Conservation (phyloP, 2,113 vertebrate genomes). For the Notarius quadriscutis region DNA sequence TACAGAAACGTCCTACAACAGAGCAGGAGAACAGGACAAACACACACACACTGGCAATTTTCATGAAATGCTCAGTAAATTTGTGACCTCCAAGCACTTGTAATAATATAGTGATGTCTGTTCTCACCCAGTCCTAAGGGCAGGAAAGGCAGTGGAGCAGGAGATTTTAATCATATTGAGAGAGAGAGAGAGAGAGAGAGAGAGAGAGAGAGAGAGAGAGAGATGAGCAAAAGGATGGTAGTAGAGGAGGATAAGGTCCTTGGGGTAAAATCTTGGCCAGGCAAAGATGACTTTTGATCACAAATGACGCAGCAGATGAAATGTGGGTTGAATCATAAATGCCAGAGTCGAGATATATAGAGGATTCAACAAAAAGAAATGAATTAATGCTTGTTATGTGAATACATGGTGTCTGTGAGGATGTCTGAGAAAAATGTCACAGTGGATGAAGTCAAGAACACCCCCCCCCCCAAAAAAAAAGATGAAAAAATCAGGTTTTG, state of each 20-base stretch:
- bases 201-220: conserved; percentile 28
- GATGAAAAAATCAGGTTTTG: background rate
- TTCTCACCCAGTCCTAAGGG: conserved; percentile 48
- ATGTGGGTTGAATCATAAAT: conserved; percentile 41
- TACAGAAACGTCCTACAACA: conserved; percentile 34
- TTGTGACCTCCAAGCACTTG: conserved; percentile 34
- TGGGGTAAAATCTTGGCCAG: conserved; percentile 41
- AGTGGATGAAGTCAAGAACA: background rate
- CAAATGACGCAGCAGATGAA: conserved; percentile 31
- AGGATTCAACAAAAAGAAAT: background rate
- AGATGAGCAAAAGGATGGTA: conserved; percentile 41
- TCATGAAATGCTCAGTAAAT: conserved; percentile 56
- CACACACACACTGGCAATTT: conserved; percentile 39
- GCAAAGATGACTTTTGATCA: conserved; percentile 44
- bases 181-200: background rate
- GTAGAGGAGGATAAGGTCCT: conserved; percentile 37
- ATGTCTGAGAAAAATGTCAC: background rate
- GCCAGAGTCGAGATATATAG: conserved; percentile 9
- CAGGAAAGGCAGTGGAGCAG: conserved; percentile 39
- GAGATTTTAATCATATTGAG: conserved; percentile 51
- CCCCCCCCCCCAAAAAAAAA: background rate
- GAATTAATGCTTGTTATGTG: background rate
- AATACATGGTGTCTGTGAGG: background rate
- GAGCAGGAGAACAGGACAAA: background rate
- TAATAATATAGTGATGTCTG: conserved; percentile 44